Evolutionary conservation across 2,888 invertebrate species (phyloP), one percentile per base, ranked within the genome.

Genomic region (Sminthurides aquaticus): DNA sequence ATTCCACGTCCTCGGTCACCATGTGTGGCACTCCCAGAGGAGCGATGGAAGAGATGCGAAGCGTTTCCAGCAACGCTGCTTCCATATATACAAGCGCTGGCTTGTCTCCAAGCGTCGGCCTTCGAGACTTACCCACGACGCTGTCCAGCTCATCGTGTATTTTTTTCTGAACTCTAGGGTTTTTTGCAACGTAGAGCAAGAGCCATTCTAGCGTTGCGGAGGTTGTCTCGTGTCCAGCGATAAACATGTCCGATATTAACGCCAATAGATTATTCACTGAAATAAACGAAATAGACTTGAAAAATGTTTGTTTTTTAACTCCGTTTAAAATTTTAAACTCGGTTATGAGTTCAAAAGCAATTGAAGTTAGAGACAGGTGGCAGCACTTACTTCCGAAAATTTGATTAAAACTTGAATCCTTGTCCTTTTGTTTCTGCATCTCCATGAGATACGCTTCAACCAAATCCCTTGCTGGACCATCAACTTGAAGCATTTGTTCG

Each of bases 211-310:
- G 59, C 18, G 70, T 70, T 1, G 68, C 67, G 3, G 64, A 62
- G 0, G 69, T 69, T 8, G 72, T 72, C 22, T 69, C 70, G 43
- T 65, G 65, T 34, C 72, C 72, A 43, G 70, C 72, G 24, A 69
- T 54, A 57, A 72, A 72, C 20, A 72, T 60, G 55, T 72, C 72
- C 11, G 62, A 27, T 43, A 71, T 49, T 1, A 66, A 61, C 18
- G 63, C 49, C 3, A 48, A 57, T 22, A 70, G 54, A 49, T 43
- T 43, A 8, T 43, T 43, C 11, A 11, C 43, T 43, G 43, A 11
- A 18, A 43, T 11, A 11, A 43, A 43, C n/a, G n/a, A n/a, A n/a
- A n/a, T n/a, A n/a, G n/a, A n/a, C n/a, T n/a, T n/a, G n/a, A n/a
- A n/a, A n/a, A n/a, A n/a, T n/a, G n/a, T n/a, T n/a, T n/a, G n/a